These are phyloP conservation scores for Electrophaes corylata DNA, from an alignment of 2,888 invertebrate species.

Conservation along the genomic window DNA sequence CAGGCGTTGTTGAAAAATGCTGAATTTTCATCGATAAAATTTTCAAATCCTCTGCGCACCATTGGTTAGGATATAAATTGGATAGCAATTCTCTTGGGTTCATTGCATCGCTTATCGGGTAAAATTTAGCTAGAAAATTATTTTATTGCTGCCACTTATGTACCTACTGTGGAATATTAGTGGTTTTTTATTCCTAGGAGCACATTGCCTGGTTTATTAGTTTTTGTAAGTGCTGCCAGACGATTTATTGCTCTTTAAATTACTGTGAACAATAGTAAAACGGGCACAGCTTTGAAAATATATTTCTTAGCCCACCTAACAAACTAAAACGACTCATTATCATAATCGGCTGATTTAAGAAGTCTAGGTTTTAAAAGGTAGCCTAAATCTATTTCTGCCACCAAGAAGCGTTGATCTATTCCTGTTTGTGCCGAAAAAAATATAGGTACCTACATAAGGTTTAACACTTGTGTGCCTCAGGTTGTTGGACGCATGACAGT, in stretches of 20 bases:
- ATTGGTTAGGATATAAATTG: conserved; percentile 32
- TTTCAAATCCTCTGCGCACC: conserved; percentile 25
- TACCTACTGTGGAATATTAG: conserved; percentile 11
- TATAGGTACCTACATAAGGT: no score
- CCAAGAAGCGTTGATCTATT: no score
- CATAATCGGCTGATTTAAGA: no score
- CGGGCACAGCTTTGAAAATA: background rate
- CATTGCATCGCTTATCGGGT: conserved; percentile 23
- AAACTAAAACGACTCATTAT: no score
- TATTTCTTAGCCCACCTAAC: background rate
- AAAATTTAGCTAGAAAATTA: conserved; percentile 9
- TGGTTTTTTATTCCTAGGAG: conserved; percentile 8
- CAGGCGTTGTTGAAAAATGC: conserved; percentile 19
- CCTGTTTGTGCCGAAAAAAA: no score
- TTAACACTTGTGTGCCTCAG: no score
- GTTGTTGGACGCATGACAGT: no score
- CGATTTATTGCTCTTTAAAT: conserved; percentile 1
- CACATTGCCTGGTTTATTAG: conserved; percentile 8
- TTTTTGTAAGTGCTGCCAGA: background rate
- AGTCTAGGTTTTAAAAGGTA: no score
- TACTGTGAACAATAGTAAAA: background rate
- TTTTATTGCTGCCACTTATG: conserved; percentile 22
- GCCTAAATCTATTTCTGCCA: no score
- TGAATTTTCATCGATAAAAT: conserved; percentile 34
- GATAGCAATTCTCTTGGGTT: conserved; percentile 21